phyloP scores from a whole-genome alignment of 2,888 invertebrate genomes.

The Polylopha cassiicola region DNA sequence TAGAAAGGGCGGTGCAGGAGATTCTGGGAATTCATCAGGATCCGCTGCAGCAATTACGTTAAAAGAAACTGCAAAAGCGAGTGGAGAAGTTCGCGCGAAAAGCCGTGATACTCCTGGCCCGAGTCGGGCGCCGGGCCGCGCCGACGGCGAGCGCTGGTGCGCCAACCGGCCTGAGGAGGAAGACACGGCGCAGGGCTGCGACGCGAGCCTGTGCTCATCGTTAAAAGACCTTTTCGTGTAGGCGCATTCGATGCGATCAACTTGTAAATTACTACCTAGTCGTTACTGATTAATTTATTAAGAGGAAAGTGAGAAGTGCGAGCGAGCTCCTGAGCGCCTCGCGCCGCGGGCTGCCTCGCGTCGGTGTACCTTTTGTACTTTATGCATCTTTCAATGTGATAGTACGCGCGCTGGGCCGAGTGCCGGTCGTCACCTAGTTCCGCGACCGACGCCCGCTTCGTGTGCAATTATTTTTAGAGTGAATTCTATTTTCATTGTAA shows the following conservation, averaged over 20 bases:
- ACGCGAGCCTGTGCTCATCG: slow-evolving; percentile 88
- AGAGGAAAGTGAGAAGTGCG: slow-evolving; percentile 41
- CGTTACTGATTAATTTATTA: slow-evolving; percentile 54
- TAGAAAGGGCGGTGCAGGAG: slow-evolving; percentile 75
- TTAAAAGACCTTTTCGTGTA: slow-evolving; percentile 92
- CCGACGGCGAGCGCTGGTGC: slow-evolving; percentile 77
- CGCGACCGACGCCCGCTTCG: slow-evolving; percentile 62
- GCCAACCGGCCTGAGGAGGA: slow-evolving; percentile 82
- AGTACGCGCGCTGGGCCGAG: slow-evolving; percentile 52
- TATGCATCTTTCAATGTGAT: slow-evolving; percentile 76
- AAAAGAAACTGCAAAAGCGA: slow-evolving; percentile 44
- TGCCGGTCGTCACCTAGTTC: slow-evolving; percentile 65
- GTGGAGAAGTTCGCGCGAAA: slow-evolving; percentile 52
- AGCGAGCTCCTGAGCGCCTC: slow-evolving; percentile 30
- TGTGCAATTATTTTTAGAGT: slow-evolving; percentile 72
- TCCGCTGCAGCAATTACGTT: slow-evolving; percentile 40
- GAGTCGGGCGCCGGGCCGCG: slow-evolving; percentile 37
- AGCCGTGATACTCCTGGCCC: slow-evolving; percentile 52
- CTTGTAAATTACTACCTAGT: slow-evolving; percentile 61
- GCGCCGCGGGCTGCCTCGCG: slow-evolving; percentile 26
- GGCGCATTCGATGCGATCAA: slow-evolving; percentile 49
- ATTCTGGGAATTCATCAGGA: slow-evolving; percentile 55
- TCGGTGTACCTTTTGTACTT: slow-evolving; percentile 55
- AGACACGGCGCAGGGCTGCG: slow-evolving; percentile 84
- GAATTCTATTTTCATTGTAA: slow-evolving; percentile 77